Percentiles rank a stretch among this genome's conserved stretches.
These are phyloP conservation scores for Indicator indicator DNA, from an alignment of 2,113 vertebrate species.

Conservation along the genomic window DNA sequence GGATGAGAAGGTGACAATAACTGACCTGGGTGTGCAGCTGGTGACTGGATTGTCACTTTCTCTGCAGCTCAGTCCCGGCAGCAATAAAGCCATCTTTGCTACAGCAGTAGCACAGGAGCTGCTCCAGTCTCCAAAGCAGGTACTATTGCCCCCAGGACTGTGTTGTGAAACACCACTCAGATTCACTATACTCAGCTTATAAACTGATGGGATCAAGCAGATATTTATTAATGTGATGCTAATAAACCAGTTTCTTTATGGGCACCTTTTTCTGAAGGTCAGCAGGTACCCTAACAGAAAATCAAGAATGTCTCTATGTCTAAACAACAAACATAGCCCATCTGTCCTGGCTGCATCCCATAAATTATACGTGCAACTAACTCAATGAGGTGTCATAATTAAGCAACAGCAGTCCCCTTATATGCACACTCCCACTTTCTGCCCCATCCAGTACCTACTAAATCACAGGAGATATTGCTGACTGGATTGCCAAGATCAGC, in stretches of 20 bases:
- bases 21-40: constrained; percentile 89
- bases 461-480: not conserved
- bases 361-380: not conserved
- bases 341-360: not conserved
- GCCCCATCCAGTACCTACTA: not conserved
- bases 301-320: not conserved
- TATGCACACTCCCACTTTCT: not conserved
- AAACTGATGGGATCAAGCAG: not conserved
- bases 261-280: not conserved
- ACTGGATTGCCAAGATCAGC: not conserved
- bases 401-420: not conserved
- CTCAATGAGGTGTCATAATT: not conserved
- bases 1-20: constrained; percentile 92
- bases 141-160: not conserved
- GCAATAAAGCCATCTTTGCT: constrained; percentile 88
- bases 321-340: not conserved
- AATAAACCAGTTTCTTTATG: not conserved
- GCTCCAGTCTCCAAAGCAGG: constrained; percentile 86
- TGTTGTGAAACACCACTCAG: not conserved
- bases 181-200: not conserved
- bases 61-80: constrained; percentile 89
- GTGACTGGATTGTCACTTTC: constrained; percentile 88
- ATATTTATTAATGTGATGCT: not conserved
- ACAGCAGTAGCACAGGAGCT: constrained; percentile 86
- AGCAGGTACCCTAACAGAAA: not conserved